Base-by-base conservation (phyloP, 2,113 vertebrate genomes). In the Polyodon spathula region DNA sequence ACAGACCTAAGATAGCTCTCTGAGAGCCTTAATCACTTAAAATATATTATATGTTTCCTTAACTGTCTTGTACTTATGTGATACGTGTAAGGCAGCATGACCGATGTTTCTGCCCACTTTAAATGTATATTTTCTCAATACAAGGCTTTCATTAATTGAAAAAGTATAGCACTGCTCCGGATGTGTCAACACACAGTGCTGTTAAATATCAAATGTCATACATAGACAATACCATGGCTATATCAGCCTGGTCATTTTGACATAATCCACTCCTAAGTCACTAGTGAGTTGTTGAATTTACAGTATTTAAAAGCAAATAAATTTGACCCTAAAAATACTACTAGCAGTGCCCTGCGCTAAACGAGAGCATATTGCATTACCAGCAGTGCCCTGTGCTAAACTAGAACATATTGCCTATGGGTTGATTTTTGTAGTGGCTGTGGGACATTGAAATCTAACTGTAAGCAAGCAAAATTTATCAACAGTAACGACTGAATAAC, bases 91-190 rank as follows among this genome's bases (percentile, higher is more conserved):
- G 46, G 54, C 44, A 56, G 56, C 54, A 63, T 44, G 41, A 65
- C 50, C 51, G 27, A 48, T 46, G 17, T 52, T 42, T 60, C 6
- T 8, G 37, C 17, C 40, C 54, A 54, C 15, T 37, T 4, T 42
- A 40, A 37, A 40, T 66, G 58, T 14, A 52, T 64, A 56, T 17
- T 6, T 64, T 40, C 41, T 62, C 37, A 27, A 27, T 27, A 17
- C 70, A 69, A 73, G 71, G 75, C 68, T 69, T 66, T 60, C 73
- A 65, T 51, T 4, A 41, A 40, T 63, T 58, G 59, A 59, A 66
- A 12, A 56, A 37, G 37, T 63, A 55, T 41, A 54, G 14, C 59
- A 43, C 66, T 59, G 68, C 58, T 43, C 5, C 59, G 55, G 48
- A 58, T 4, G 37, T 27, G 15, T 44, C 62, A 58, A 58, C 62